A percentile compares a stretch with the other conserved stretches of the same genome.
Conservation (phyloP, 1,140 invertebrate genomes). For the Temnothorax longispinosus region DNA sequence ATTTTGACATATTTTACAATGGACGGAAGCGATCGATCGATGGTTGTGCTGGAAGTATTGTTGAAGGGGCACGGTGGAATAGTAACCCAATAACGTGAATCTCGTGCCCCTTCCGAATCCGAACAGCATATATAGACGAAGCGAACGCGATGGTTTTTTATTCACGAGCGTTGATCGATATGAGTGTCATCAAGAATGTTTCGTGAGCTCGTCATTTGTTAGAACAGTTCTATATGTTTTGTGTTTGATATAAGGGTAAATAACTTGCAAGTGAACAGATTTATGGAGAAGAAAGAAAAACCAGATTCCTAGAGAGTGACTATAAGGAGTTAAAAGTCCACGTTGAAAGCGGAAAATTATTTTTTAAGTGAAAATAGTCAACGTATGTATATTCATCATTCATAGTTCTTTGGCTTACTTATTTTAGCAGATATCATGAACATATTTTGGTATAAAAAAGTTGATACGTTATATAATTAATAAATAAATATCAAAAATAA, state of each 20-base stretch:
- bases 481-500: background rate
- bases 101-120: constrained; percentile 55
- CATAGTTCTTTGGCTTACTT: background rate
- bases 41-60: background rate
- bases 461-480: background rate
- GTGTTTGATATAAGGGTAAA: background rate
- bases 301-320: background rate
- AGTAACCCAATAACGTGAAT: constrained; percentile 68
- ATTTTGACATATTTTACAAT: background rate
- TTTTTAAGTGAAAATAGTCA: constrained; percentile 24
- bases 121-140: constrained; percentile 68
- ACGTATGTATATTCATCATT: constrained; percentile 28
- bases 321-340: background rate
- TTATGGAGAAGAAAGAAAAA: background rate
- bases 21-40: background rate
- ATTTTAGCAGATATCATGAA: background rate
- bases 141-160: constrained; percentile 63
- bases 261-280: background rate
- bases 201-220: constrained; percentile 33
- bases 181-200: constrained; percentile 37
- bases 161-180: constrained; percentile 64
- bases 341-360: background rate
- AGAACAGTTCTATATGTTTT: background rate
- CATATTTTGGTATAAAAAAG: background rate
- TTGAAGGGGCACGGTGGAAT: constrained; percentile 47